phyloP scores from a whole-genome alignment of 2,113 vertebrate genomes.

The Thomomys bottae region DNA sequence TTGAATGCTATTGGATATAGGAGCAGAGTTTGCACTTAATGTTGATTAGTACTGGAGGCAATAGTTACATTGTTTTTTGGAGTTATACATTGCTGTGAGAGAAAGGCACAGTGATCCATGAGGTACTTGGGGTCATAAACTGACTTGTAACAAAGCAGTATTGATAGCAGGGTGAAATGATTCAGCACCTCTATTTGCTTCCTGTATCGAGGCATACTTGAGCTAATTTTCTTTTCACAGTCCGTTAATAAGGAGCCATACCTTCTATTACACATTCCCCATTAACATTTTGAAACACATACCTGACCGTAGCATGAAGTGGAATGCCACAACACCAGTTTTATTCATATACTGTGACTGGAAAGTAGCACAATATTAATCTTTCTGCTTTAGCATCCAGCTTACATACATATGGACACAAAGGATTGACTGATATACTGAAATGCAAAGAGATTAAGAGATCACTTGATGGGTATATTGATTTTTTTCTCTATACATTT shows the following conservation, averaged over 20 bases:
- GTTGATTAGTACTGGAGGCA: not conserved
- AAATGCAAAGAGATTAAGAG: not conserved
- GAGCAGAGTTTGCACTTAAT: not conserved
- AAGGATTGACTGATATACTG: not conserved
- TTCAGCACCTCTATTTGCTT: not conserved
- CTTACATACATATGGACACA: not conserved
- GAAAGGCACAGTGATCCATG: not conserved
- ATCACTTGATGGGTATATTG: not conserved
- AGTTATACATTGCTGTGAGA: not conserved
- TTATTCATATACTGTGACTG: conserved; percentile 2
- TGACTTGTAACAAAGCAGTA: not conserved
- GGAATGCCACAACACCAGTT: not conserved
- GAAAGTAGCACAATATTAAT: conserved; percentile 35
- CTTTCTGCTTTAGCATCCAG: conserved; percentile 50
- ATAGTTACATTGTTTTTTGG: not conserved
- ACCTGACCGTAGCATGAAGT: not conserved
- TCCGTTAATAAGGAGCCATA: not conserved
- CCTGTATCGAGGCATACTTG: not conserved
- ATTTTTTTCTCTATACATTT: conserved; percentile 29
- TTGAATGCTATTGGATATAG: not conserved
- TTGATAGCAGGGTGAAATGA: not conserved
- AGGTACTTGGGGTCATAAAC: not conserved
- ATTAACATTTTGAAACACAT: conserved; percentile 43
- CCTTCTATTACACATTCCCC: not conserved
- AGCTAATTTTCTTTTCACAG: conserved; percentile 16